A percentile compares a stretch with the other conserved stretches of the same genome.
Evolutionary conservation across 2,888 invertebrate genomes (phyloP).

Genomic region (Plagodis pulveraria): DNA sequence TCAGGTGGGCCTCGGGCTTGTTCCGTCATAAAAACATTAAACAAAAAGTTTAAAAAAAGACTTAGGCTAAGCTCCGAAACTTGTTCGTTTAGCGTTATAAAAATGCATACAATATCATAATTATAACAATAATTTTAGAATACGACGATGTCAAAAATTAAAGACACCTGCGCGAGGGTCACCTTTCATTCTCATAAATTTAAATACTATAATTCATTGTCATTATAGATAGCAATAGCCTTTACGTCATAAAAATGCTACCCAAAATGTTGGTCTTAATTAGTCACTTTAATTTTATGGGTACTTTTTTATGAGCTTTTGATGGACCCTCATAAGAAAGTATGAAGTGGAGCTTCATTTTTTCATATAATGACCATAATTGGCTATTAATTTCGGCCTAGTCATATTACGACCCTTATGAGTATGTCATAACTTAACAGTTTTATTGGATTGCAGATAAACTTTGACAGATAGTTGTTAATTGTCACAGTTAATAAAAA

Average conservation of each 20-base stretch:
- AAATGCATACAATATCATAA: background rate
- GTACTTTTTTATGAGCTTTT: slow-evolving; percentile 44
- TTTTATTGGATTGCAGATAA: slow-evolving; percentile 30
- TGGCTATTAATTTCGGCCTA: slow-evolving; percentile 27
- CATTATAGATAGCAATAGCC: slow-evolving; percentile 19
- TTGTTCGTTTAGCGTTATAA: no score
- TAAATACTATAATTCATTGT: slow-evolving; percentile 33
- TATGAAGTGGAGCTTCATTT: slow-evolving; percentile 36
- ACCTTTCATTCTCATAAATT: slow-evolving; percentile 11
- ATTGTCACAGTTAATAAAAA: slow-evolving; percentile 16
- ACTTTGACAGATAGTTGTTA: slow-evolving; percentile 20
- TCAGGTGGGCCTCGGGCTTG: no score
- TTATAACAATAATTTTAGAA: slow-evolving; percentile 14
- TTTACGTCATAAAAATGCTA: slow-evolving; percentile 21
- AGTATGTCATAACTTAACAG: slow-evolving; percentile 27
- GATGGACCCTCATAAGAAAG: slow-evolving; percentile 38
- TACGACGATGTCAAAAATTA: slow-evolving; percentile 2
- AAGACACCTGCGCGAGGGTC: slow-evolving; percentile 12
- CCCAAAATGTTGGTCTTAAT: slow-evolving; percentile 31
- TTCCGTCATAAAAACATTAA: no score
- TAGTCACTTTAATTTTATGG: slow-evolving; percentile 41
- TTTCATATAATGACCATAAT: slow-evolving; percentile 24
- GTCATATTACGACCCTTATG: slow-evolving; percentile 23
- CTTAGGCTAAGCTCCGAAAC: no score
- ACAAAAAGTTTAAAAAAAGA: no score